Evolutionary conservation across 2,113 vertebrate genomes (phyloP).

Genomic region (Phaetusa simplex): DNA sequence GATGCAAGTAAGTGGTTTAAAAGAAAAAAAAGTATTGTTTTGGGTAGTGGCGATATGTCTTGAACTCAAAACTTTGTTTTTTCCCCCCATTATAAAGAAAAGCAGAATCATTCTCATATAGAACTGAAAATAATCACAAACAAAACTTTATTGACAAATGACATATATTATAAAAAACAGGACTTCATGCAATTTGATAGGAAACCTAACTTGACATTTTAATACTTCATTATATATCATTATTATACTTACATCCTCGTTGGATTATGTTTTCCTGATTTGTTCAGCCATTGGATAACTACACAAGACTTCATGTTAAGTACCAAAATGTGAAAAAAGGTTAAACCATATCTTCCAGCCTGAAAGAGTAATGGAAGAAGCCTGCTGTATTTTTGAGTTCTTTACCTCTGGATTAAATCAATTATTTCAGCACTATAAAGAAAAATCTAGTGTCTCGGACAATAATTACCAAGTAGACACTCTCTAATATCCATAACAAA

Average conservation of each 20-base stretch:
- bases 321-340: constrained; percentile 2
- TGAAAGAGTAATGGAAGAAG: constrained; percentile 52
- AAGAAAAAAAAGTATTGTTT: background rate
- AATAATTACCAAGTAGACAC: constrained; percentile 66
- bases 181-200: background rate
- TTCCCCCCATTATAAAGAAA: background rate
- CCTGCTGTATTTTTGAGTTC: constrained; percentile 34
- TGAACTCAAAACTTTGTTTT: background rate
- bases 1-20: background rate
- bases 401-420: constrained; percentile 71
- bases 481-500: constrained; percentile 72
- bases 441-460: constrained; percentile 59
- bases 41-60: background rate
- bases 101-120: background rate
- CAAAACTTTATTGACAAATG: background rate
- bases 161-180: rapidly evolving
- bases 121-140: background rate
- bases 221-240: background rate
- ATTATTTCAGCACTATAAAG: constrained; percentile 78
- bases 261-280: background rate
- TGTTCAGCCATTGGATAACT: background rate
- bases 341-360: background rate
- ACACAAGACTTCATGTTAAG: constrained; percentile 27
- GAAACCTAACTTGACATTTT: background rate
- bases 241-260: background rate